A percentile compares a stretch with the other conserved stretches of the same genome.
Conservation (phyloP, 2,888 invertebrate genomes). For the Pilophorus perplexus region DNA sequence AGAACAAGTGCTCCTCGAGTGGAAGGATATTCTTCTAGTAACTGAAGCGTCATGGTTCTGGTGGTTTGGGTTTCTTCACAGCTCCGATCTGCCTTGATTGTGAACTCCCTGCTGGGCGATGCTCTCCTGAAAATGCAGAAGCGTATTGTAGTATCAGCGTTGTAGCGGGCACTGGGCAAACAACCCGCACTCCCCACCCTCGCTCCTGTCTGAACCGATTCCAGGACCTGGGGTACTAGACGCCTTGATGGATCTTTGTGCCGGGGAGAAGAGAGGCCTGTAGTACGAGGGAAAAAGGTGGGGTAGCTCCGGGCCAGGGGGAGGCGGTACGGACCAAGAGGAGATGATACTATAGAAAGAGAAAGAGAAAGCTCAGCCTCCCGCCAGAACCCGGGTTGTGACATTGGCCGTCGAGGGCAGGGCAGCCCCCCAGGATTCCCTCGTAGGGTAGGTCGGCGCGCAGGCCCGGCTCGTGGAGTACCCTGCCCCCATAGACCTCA, state of each 20-base stretch:
- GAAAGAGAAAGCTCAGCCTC: background rate
- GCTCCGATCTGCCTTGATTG: too few species aligned
- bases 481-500: background rate
- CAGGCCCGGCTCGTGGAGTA: conserved; percentile 11
- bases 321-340: too few species aligned
- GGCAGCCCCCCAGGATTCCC: too few species aligned
- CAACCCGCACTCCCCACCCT: background rate
- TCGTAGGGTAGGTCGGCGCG: conserved; percentile 40
- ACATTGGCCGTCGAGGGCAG: conserved; percentile 33
- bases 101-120: too few species aligned
- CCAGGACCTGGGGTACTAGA: conserved; percentile 32
- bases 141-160: too few species aligned
- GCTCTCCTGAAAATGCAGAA: too few species aligned
- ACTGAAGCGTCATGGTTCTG: too few species aligned
- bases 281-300: background rate
- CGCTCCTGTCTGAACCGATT: background rate
- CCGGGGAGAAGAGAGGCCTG: conserved; percentile 10
- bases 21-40: too few species aligned
- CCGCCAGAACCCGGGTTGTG: conserved; percentile 39
- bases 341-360: too few species aligned
- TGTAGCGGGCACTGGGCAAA: background rate
- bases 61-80: too few species aligned
- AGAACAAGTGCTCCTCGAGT: too few species aligned
- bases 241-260: conserved; percentile 39
- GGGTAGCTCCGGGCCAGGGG: background rate